A percentile compares a stretch with the other conserved stretches of the same genome.
Conservation (phyloP, 2,113 vertebrate species). For the Diadophis punctatus region DNA sequence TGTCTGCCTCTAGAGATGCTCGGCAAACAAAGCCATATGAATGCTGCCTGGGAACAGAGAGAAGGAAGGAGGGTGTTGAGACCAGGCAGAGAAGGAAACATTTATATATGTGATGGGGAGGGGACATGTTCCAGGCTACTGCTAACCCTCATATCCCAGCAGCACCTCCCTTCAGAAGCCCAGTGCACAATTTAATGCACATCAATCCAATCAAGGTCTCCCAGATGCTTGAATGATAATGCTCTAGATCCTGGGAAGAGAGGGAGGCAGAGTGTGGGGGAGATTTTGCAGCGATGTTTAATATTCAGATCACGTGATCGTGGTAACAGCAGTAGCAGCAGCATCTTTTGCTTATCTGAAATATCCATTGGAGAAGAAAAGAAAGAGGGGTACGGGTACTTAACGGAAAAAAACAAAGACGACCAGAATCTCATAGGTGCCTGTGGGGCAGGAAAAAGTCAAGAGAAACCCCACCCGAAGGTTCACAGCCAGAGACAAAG, state of each 20-base stretch:
- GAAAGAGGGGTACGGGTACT: constrained; percentile 27
- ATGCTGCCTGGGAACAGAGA: constrained; percentile 7
- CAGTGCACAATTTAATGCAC: neutral
- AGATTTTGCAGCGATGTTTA: constrained; percentile 62
- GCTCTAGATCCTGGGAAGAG: constrained; percentile 6
- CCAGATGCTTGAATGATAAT: constrained; percentile 18
- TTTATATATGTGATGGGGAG: neutral
- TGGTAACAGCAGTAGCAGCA: constrained; percentile 60
- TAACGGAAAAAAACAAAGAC: constrained; percentile 30
- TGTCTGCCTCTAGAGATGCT: constrained; percentile 41
- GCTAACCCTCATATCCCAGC: neutral
- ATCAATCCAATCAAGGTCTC: neutral
- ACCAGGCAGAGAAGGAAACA: constrained; percentile 1
- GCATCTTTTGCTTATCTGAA: constrained; percentile 61
- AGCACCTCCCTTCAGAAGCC: neutral
- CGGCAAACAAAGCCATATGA: constrained; percentile 18
- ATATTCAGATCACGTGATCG: constrained; percentile 72
- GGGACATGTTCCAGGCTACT: neutral
- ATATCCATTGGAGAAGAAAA: constrained; percentile 56
- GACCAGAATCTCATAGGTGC: neutral
- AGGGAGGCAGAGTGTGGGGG: constrained; percentile 53
- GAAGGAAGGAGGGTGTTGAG: constrained; percentile 8
- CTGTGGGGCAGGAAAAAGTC: constrained; percentile 35
- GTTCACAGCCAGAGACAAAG: constrained; percentile 73
- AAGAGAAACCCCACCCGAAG: constrained; percentile 37